Conservation (phyloP, 2,113 vertebrate genomes). For the Tichodroma muraria region DNA sequence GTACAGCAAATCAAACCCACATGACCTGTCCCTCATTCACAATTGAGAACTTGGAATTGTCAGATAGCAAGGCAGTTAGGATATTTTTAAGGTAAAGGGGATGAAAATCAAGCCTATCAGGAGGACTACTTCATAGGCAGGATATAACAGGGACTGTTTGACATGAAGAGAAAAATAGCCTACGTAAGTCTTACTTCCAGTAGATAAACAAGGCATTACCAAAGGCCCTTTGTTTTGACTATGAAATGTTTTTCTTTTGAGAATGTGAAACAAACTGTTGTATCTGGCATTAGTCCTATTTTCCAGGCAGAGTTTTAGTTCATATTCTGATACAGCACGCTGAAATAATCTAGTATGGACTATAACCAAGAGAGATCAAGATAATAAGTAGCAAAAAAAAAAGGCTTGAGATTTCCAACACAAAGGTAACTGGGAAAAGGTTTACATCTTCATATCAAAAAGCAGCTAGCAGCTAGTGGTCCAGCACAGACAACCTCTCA, state of each 20-base stretch:
- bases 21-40: background rate
- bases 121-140: background rate
- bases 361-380: background rate
- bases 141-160: background rate
- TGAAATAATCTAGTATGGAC: background rate
- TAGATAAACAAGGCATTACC: background rate
- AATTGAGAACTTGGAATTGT: background rate
- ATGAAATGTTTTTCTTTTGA: background rate
- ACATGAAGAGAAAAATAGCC: background rate
- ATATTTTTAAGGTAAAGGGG: background rate
- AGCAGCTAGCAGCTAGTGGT: background rate
- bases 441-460: background rate
- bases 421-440: background rate
- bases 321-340: background rate
- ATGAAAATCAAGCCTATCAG: background rate
- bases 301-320: background rate
- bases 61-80: background rate
- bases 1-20: constrained; percentile 3
- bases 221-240: background rate
- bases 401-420: background rate
- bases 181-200: background rate
- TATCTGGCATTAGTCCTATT: background rate
- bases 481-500: background rate
- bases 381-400: background rate
- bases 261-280: background rate